Conservation (phyloP, 2,888 invertebrate genomes). For the Thereva nobilitata region DNA sequence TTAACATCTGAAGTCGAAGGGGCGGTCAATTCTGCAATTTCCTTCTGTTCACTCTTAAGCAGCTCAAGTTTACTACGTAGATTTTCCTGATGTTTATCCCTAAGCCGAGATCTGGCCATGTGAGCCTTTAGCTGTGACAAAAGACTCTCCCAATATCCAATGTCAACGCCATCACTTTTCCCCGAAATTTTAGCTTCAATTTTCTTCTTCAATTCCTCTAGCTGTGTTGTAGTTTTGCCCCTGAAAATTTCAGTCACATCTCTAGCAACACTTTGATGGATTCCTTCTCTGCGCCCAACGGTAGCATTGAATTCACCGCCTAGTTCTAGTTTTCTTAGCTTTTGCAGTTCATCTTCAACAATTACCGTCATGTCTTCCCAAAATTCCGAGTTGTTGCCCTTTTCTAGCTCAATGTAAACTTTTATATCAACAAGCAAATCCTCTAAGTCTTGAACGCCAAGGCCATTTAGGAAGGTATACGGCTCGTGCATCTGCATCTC, state of each 20-base stretch:
- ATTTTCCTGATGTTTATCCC: slow-evolving; percentile 91
- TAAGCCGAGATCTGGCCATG: slow-evolving; percentile 87
- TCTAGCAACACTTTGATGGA: slow-evolving; percentile 87
- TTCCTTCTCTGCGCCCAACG: slow-evolving; percentile 63
- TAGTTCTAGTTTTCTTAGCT: slow-evolving; percentile 75
- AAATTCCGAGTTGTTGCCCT: slow-evolving; percentile 84
- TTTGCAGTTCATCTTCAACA: slow-evolving; percentile 88
- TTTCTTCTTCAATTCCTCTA: slow-evolving; percentile 79
- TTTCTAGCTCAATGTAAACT: slow-evolving; percentile 89
- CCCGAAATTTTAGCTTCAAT: slow-evolving; percentile 86
- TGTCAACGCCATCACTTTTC: slow-evolving; percentile 87
- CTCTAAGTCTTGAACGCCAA: slow-evolving; percentile 88
- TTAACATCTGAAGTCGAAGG: slow-evolving; percentile 25
- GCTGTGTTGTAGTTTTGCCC: slow-evolving; percentile 87
- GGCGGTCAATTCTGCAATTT: slow-evolving; percentile 50
- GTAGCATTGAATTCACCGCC: slow-evolving; percentile 64
- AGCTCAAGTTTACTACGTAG: slow-evolving; percentile 84
- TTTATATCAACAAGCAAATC: slow-evolving; percentile 96
- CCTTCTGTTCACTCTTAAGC: slow-evolving; percentile 83
- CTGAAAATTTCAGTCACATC: slow-evolving; percentile 91
- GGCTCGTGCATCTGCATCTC: slow-evolving; percentile 99
- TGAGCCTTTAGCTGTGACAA: slow-evolving; percentile 95
- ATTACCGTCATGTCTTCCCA: slow-evolving; percentile 97
- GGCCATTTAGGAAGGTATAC: slow-evolving; percentile 89
- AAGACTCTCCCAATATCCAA: slow-evolving; percentile 97